Evolutionary conservation across 1,140 invertebrate species (phyloP).

Genomic region (Drosophila santomea): DNA sequence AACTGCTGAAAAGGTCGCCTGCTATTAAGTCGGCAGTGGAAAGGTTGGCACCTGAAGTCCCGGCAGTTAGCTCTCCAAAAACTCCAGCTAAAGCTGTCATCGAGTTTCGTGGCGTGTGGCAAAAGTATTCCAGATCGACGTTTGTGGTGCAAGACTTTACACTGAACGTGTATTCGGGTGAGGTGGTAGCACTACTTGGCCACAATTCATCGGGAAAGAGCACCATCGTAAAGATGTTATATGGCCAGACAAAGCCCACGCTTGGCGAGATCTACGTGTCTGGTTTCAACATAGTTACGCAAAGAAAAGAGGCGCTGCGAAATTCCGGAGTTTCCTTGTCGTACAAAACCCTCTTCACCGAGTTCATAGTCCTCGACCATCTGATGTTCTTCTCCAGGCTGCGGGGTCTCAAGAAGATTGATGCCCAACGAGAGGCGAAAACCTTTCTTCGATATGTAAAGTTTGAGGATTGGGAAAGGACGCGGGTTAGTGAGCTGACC

Average conservation of each 20-base stretch:
- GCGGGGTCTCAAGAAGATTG: slow-evolving; percentile 19
- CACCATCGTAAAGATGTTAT: slow-evolving; percentile 41
- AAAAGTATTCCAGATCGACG: slow-evolving; percentile 15
- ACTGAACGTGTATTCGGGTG: slow-evolving; percentile 33
- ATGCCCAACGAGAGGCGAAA: slow-evolving; percentile 17
- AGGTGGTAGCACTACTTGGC: slow-evolving; percentile 51
- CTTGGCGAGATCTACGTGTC: slow-evolving; percentile 27
- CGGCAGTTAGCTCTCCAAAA: background rate
- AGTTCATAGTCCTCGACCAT: slow-evolving; percentile 47
- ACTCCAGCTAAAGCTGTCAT: background rate
- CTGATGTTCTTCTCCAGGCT: slow-evolving; percentile 42
- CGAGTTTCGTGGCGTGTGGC: slow-evolving; percentile 42
- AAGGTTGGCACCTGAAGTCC: fast-evolving
- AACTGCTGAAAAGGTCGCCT: too few relatives aligned
- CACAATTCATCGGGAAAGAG: slow-evolving; percentile 54
- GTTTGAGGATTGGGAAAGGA: background rate
- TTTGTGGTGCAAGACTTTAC: slow-evolving; percentile 38
- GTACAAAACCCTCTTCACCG: slow-evolving; percentile 1
- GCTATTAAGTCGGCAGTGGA: too few relatives aligned
- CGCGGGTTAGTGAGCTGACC: slow-evolving; percentile 6
- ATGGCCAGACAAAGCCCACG: slow-evolving; percentile 10
- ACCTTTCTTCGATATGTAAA: slow-evolving; percentile 21
- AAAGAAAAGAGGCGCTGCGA: background rate
- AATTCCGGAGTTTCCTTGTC: slow-evolving; percentile 11
- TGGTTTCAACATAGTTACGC: slow-evolving; percentile 13